phyloP scores from a whole-genome alignment of 2,113 vertebrate species.

The Indicator maculatus region DNA sequence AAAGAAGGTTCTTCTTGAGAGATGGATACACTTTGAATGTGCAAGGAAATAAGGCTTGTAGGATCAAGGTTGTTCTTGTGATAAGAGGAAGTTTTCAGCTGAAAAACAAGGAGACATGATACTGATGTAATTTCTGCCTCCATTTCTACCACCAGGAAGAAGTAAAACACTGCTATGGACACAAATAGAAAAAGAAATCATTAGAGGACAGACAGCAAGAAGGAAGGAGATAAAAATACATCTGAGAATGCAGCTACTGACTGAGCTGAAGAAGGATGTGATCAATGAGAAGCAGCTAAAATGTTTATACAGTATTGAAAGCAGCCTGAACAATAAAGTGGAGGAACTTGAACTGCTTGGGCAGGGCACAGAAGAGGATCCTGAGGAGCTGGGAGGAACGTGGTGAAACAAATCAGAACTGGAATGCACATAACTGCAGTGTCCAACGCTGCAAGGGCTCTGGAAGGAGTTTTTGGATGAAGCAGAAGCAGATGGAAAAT shows the following conservation, averaged over 20 bases:
- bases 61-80: not conserved
- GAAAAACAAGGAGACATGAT: not conserved
- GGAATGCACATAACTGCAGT: not conserved
- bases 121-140: not conserved
- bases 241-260: not conserved
- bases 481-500: not conserved
- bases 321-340: not conserved
- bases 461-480: not conserved
- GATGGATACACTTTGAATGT: not conserved
- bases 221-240: not conserved
- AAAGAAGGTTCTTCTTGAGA: not conserved
- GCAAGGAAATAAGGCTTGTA: not conserved
- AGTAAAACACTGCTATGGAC: not conserved
- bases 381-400: not conserved
- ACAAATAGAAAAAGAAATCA: not conserved
- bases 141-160: not conserved
- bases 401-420: not conserved
- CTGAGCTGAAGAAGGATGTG: not conserved
- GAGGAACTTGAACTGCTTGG: not conserved
- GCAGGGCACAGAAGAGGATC: not conserved
- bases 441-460: not conserved
- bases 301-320: not conserved
- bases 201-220: not conserved
- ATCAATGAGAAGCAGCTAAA: slow-evolving; percentile 3
- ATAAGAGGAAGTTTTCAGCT: not conserved